Percentiles rank a stretch among this genome's conserved stretches.
Conservation (phyloP, 2,113 vertebrate species). For the Brachyhypopomus occidentalis region DNA sequence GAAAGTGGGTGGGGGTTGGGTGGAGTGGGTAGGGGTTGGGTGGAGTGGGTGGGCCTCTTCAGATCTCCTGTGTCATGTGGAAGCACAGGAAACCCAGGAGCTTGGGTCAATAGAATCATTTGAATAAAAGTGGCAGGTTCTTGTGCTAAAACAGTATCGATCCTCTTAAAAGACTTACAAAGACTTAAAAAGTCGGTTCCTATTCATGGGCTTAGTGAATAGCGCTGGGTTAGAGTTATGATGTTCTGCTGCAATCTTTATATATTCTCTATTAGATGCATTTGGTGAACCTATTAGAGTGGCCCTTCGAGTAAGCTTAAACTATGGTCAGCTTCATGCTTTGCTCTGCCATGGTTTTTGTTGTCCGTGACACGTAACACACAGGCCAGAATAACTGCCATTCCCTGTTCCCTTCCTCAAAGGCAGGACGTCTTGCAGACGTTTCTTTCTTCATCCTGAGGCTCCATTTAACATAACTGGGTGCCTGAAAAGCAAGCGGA, state of each 20-base stretch:
- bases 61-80: background rate
- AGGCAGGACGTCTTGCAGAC: slow-evolving; percentile 38
- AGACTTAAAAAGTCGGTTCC: background rate
- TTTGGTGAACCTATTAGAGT: background rate
- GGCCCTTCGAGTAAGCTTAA: background rate
- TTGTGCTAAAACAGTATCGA: background rate
- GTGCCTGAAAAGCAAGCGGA: slow-evolving; percentile 24
- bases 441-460: slow-evolving; percentile 17
- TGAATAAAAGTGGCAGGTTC: too few species aligned
- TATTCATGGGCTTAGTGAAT: background rate
- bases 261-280: background rate
- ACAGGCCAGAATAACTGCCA: background rate
- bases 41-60: background rate
- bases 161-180: too few species aligned
- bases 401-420: slow-evolving; percentile 7
- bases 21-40: background rate
- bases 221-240: background rate
- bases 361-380: background rate
- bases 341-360: background rate
- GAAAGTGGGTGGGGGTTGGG: background rate
- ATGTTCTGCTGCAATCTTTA: background rate
- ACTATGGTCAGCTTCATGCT: background rate
- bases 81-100: slow-evolving; percentile 5
- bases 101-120: background rate
- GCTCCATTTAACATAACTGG: background rate